These are phyloP conservation scores for Mesoligia furuncula DNA, from an alignment of 2,888 invertebrate genomes.

Conservation along the genomic window DNA sequence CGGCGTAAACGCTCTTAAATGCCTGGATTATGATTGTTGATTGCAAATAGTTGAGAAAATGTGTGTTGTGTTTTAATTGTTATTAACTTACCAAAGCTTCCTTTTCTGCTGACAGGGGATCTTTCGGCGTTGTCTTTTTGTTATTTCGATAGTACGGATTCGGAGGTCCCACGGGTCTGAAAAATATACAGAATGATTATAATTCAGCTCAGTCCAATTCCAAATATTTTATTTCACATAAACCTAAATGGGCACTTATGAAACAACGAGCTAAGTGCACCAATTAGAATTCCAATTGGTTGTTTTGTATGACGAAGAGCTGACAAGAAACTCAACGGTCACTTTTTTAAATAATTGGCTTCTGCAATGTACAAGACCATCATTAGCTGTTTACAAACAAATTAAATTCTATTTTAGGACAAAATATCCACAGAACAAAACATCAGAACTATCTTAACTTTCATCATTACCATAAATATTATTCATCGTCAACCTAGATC, in stretches of 20 bases:
- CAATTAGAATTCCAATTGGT: too few species aligned
- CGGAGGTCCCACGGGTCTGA: slow-evolving; percentile 85
- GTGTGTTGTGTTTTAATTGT: neutral
- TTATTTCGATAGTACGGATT: slow-evolving; percentile 84
- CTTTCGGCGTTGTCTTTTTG: slow-evolving; percentile 82
- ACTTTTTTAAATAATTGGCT: too few species aligned
- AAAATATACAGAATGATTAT: neutral
- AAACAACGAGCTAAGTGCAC: too few species aligned
- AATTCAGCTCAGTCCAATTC: neutral
- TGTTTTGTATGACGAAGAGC: neutral
- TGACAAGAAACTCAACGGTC: neutral
- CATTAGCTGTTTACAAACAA: neutral
- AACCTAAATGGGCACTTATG: neutral
- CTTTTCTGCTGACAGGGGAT: slow-evolving; percentile 89
- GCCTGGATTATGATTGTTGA: too few species aligned
- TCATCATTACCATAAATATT: slow-evolving; percentile 28
- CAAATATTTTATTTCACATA: neutral
- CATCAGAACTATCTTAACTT: slow-evolving; percentile 16
- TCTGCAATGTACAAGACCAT: neutral
- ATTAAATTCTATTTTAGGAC: neutral
- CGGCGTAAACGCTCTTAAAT: too few species aligned
- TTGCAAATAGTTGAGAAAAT: neutral
- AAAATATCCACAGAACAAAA: neutral
- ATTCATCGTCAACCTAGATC: slow-evolving; percentile 25
- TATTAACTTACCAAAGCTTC: slow-evolving; percentile 90